Evolutionary conservation across 2,113 vertebrate genomes (phyloP), one percentile per base, ranked within the genome.

Genomic region (Sporophila hypoxantha): DNA sequence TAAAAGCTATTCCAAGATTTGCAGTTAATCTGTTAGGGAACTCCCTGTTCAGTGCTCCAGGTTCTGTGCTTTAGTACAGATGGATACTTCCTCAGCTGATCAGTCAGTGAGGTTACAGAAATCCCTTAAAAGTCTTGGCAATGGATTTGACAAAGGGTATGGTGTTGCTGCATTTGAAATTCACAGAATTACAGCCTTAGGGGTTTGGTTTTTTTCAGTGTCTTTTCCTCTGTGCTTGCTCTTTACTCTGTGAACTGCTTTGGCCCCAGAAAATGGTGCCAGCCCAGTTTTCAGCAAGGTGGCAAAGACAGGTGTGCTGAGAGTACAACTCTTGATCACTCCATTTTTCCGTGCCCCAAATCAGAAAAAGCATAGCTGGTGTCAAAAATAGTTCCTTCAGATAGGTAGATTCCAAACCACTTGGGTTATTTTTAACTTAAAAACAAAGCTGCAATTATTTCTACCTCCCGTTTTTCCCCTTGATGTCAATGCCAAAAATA

Each of bases 401-500:
- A 65, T 52, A 90, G 81, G 71, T 77, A 71, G 82, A 67, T 52
- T 90, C 57, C 85, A 94, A 85, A 60, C 56, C 61, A 46, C 53
- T 74, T 74, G 41, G 13, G 32, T 70, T 89, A 80, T 92, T 91
- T 87, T 59, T 87, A 87, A 65, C 64, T 85, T 29, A 60, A 85
- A 82, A 76, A 56, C 53, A 91, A 88, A 89, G 76, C 68, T 91
- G 73, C 77, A 90, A 56, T 74, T 22, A 65, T 78, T 90, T 91
- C 71, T 82, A 13, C 71, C 67, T 88, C 32, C 30, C 16, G 3
- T 69, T 87, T 47, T 88, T 61, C n/a, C 17, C 44, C 44, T 82
- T 87, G 44, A 71, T 82, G 41, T 85, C n/a, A 41, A 6, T 82
- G 89, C 73, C 87, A 93, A 61, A 82, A 85, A 62, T 70, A 21